Evolutionary conservation across 2,888 invertebrate species (phyloP), one percentile per base, ranked within the genome.

Genomic region (Scaptomyza reducta): DNA sequence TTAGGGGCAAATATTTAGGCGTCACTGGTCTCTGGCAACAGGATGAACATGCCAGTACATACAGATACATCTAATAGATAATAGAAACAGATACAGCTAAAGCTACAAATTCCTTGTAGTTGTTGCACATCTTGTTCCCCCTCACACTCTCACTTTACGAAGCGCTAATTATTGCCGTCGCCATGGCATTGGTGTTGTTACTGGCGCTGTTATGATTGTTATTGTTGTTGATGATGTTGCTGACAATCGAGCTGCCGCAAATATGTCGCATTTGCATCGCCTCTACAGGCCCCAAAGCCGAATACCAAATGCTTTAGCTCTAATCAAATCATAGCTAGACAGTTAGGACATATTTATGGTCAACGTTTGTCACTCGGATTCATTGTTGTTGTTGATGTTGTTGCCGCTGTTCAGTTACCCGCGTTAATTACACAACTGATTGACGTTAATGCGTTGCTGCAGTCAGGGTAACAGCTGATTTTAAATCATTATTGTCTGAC

Each of bases 261-360:
- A 74, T 72, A 63, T 65, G 75, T 66, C 40, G 64, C 71, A 74
- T 64, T 78, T 63, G 58, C 70, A 60, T 46, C 40, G 46, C 35
- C 40, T 35, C 31, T 60, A 38, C 57, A 61, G 38, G 14, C 11
- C n/a, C 9, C 49, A 51, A 31, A 56, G 35, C 54, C 27, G 27
- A 45, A 40, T 22, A 29, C 44, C 65, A 46, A 55, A 50, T 44
- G 58, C 22, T 49, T 38, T 29, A 42, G 29, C 66, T 70, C 69
- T 81, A 82, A 82, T 88, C 81, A 81, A 84, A 87, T 81, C 88
- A 87, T 71, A 88, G 88, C 81, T 81, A 73, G 65, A 57, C 80
- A 70, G 80, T 83, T 86, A 83, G 79, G 88, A 77, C 63, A 68
- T 69, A 80, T 82, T 83, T 71, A 82, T 87, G 85, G 61, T 42